Base-by-base conservation (phyloP, 1,140 invertebrate species). In the Aphidius gifuensis region DNA sequence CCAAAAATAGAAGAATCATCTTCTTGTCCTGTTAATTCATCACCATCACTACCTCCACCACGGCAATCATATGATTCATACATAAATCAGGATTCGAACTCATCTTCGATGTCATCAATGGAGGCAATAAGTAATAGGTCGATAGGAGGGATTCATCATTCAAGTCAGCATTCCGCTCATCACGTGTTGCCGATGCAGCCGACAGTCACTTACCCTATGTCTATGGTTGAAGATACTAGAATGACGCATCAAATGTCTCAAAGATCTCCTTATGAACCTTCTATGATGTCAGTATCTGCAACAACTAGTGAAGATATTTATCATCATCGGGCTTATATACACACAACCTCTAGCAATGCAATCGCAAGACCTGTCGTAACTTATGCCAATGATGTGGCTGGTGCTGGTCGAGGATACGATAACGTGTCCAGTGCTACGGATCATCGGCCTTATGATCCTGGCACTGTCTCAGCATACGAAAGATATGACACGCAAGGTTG, bases 101-200 rank as follows among this genome's bases (percentile, higher is more conserved):
- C 89, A 7, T 87, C 86, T 5, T 88, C 86, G 32, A 82, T 87
- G 74, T 89, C 88, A 16, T 88, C 85, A 68, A 88, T 90, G 86
- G 89, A 90, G 71, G 84, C 87, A 60, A 85, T 86, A 80, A 81
- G 80, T 5, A 80, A 82, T 1, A 75, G 84, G 40, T 78, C 69
- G 68, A 82, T 80, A 58, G 72, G 73, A 3, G 68, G 72, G 4
- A 77, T 80, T 60, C 79, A 81, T 65, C 80, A 82, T 50, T 74
- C 78, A 0, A 73, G 71, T 7, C 80, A 80, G 39, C 78, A 79
- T 56, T 68, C 78, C 9, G 68, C 73, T 7, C 80, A 78, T 48
- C 81, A 80, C 59, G 73, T 77, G 0, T 53, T 80, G 21, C 80
- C 75, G 4, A 82, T 82, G 76, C 80, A 81, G 39, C 78, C 75